Evolutionary conservation across 1,140 invertebrate species (phyloP).

Genomic region (Bicyclus anynana): DNA sequence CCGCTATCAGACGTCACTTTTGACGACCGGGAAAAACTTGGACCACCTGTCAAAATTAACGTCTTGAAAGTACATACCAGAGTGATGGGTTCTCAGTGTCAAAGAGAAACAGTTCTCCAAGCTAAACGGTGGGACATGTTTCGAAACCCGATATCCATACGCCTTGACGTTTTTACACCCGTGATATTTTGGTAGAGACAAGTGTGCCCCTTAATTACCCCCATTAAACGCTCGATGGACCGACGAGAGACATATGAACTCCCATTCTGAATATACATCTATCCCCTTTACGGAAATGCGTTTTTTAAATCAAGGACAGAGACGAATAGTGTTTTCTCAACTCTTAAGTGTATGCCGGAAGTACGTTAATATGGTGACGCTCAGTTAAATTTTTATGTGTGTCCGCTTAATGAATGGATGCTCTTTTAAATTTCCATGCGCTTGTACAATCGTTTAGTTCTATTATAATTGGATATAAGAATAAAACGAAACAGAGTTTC

Average conservation of each 20-base stretch:
- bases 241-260: conserved; percentile 52
- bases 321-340: conserved; percentile 24
- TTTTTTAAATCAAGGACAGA: conserved; percentile 25
- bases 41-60: too few species aligned
- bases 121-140: conserved; percentile 31
- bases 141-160: conserved; percentile 62
- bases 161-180: conserved; percentile 58
- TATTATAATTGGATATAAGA: background rate
- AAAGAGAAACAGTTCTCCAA: too few species aligned
- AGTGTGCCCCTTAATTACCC: conserved; percentile 65
- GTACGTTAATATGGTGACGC: conserved; percentile 50
- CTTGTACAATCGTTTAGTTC: conserved; percentile 31
- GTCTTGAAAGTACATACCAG: too few species aligned
- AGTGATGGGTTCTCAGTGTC: too few species aligned
- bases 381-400: conserved; percentile 69
- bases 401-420: conserved; percentile 66
- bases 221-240: conserved; percentile 62
- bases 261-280: conserved; percentile 28
- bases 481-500: background rate
- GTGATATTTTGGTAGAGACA: conserved; percentile 62
- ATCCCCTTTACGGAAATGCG: conserved; percentile 29
- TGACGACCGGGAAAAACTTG: too few species aligned
- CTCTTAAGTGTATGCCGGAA: conserved; percentile 54
- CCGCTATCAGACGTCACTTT: too few species aligned
- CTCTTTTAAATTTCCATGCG: conserved; percentile 67